Evolutionary conservation across 2,888 invertebrate genomes (phyloP).

Genomic region (Proisotoma minuta): DNA sequence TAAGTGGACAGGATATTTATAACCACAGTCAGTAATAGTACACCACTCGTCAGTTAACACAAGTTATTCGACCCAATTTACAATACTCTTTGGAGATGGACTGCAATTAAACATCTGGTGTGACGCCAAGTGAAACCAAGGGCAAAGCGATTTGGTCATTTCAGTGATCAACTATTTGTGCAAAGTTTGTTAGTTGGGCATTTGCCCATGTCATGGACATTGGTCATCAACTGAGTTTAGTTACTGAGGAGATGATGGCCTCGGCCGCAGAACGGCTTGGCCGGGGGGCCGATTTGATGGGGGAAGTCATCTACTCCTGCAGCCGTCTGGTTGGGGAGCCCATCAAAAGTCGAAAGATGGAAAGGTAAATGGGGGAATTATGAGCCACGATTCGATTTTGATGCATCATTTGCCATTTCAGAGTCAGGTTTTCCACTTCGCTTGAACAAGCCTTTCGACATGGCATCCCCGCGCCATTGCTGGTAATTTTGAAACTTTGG

Average conservation of each 20-base stretch:
- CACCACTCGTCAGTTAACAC: no score
- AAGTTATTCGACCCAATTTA: no score
- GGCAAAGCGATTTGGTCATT: not conserved
- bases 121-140: not conserved
- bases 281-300: constrained; percentile 81
- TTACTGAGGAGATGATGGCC: constrained; percentile 43
- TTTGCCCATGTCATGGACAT: no score
- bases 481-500: constrained; percentile 56
- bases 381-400: not conserved
- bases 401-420: constrained; percentile 49
- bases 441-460: constrained; percentile 91
- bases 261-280: constrained; percentile 54
- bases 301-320: constrained; percentile 86
- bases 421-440: constrained; percentile 88
- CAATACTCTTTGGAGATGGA: not conserved
- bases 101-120: not conserved
- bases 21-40: no score
- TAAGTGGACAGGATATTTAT: no score
- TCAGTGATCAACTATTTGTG: not conserved
- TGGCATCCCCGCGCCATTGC: constrained; percentile 85
- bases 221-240: no score
- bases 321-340: no score
- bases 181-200: no score
- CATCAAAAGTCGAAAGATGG: constrained; percentile 71
- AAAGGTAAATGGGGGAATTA: constrained; percentile 57